These are phyloP conservation scores for Prionace glauca DNA, from an alignment of 2,797 vertebrate genomes.

Conservation along the genomic window DNA sequence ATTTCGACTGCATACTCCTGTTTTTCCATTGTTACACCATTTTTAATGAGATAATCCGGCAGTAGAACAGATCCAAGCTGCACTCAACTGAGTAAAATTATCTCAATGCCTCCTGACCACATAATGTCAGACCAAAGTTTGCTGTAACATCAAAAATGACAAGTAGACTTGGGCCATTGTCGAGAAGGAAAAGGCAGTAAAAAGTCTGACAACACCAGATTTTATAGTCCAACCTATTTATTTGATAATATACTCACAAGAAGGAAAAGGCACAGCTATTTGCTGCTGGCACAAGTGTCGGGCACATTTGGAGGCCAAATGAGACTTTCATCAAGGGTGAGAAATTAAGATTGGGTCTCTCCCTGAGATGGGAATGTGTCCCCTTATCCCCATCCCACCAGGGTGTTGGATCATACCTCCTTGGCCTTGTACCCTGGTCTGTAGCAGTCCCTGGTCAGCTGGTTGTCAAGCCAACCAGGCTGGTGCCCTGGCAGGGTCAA, in stretches of 20 bases:
- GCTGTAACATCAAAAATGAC: neutral
- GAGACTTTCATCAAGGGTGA: no score
- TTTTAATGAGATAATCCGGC: neutral
- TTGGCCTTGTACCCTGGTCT: no score
- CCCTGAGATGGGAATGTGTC: no score
- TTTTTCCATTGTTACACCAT: conserved; percentile 8
- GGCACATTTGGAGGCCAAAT: neutral
- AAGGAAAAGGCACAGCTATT: conserved; percentile 31
- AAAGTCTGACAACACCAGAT: no score
- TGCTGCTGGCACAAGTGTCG: conserved; percentile 23
- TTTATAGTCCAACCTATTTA: no score
- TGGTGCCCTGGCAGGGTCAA: no score
- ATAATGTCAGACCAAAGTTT: conserved; percentile 6
- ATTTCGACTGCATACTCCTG: conserved; percentile 28
- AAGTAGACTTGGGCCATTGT: conserved; percentile 34
- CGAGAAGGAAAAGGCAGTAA: conserved; percentile 22
- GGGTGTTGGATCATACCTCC: no score
- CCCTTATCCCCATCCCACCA: no score
- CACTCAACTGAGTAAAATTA: conserved; percentile 13
- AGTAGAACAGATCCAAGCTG: neutral
- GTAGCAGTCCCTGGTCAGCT: no score
- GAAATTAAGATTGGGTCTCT: no score
- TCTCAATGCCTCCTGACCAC: conserved; percentile 12
- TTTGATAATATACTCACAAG: no score
- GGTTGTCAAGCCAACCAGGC: no score